phyloP scores from a whole-genome alignment of 2,797 vertebrate species.

The Pseudomugil gertrudae region DNA sequence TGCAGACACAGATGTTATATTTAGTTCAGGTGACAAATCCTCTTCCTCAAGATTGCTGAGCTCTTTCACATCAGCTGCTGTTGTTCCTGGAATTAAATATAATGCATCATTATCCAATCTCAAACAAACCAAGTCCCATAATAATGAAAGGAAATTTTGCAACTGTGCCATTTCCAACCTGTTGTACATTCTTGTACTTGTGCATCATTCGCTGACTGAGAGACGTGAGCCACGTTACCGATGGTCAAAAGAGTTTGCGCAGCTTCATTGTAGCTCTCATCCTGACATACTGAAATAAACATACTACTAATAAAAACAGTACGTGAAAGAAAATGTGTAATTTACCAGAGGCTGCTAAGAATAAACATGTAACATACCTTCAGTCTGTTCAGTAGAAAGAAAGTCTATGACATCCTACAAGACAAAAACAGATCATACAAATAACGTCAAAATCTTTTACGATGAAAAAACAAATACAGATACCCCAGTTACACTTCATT shows the following conservation, averaged over 20 bases:
- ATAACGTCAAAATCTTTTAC: neutral
- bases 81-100: slow-evolving; percentile 45
- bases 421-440: slow-evolving; percentile 40
- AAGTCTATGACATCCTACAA: slow-evolving; percentile 83
- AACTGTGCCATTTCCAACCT: slow-evolving; percentile 36
- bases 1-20: neutral
- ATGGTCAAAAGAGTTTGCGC: slow-evolving; percentile 93
- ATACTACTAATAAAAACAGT: neutral
- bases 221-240: slow-evolving; percentile 79
- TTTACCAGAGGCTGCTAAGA: neutral
- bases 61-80: slow-evolving; percentile 34
- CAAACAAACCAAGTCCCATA: neutral
- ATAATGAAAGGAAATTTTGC: neutral
- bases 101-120: neutral
- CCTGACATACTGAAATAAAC: slow-evolving; percentile 63
- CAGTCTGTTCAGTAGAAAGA: slow-evolving; percentile 78
- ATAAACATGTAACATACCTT: slow-evolving; percentile 81
- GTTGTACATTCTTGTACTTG: slow-evolving; percentile 5
- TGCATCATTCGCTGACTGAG: slow-evolving; percentile 40
- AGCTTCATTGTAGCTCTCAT: slow-evolving; percentile 90
- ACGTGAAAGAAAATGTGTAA: neutral
- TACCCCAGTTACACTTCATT: slow-evolving; percentile 15
- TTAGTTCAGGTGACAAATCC: slow-evolving; percentile 19
- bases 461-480: slow-evolving; percentile 1
- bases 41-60: slow-evolving; percentile 36